Percentiles rank a stretch among this genome's conserved stretches.
These are phyloP conservation scores for Drosophila borealis DNA, from an alignment of 2,888 invertebrate genomes.

Conservation along the genomic window DNA sequence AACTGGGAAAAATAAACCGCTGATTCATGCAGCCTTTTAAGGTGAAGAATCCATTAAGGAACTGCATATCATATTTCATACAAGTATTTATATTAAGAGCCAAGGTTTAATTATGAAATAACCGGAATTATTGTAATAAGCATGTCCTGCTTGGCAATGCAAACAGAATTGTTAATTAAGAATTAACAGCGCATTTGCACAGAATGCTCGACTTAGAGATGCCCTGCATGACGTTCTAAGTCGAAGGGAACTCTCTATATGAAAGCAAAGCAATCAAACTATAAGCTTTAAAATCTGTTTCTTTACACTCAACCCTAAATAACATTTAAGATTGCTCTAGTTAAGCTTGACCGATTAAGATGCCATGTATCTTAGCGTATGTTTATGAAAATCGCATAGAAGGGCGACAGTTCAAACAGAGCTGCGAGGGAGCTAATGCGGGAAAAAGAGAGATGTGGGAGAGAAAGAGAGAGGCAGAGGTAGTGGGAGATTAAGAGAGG, in stretches of 20 bases:
- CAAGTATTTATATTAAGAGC: conserved; percentile 18
- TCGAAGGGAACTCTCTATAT: neutral
- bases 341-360: no score
- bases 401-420: neutral
- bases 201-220: neutral
- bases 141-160: conserved; percentile 16
- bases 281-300: no score
- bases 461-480: neutral
- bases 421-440: no score
- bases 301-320: no score
- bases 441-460: no score
- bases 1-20: conserved; percentile 4
- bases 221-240: neutral
- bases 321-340: no score
- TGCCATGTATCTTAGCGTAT: no score
- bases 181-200: neutral
- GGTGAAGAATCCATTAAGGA: conserved; percentile 28
- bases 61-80: conserved; percentile 26
- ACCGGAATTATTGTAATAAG: conserved; percentile 14
- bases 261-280: neutral
- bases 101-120: conserved; percentile 46
- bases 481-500: neutral
- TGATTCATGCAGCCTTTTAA: conserved; percentile 22
- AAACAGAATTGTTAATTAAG: conserved; percentile 22
- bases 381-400: neutral